phyloP scores from a whole-genome alignment of 1,140 invertebrate species.

The Phthorimaea operculella region DNA sequence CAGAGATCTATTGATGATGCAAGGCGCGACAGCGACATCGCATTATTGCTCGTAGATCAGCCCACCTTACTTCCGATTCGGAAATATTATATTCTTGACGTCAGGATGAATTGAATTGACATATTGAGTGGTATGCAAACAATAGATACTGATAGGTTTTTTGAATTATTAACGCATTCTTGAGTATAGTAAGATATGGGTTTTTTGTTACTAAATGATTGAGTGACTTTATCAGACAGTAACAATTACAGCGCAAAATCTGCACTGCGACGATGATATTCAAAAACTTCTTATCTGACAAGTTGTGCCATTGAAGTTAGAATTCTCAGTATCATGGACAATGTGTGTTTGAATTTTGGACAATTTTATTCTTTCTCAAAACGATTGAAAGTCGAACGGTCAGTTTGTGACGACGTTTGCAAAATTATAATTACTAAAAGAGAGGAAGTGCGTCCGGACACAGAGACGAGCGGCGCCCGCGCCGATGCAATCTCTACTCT shows the following conservation, averaged over 20 bases:
- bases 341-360: too few species aligned
- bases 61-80: slow-evolving; percentile 65
- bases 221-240: too few species aligned
- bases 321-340: too few species aligned
- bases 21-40: slow-evolving; percentile 56
- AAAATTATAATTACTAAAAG: slow-evolving; percentile 54
- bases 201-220: too few species aligned
- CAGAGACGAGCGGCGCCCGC: slow-evolving; percentile 47
- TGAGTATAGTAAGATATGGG: slow-evolving; percentile 4
- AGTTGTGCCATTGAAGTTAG: too few species aligned
- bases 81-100: slow-evolving; percentile 61
- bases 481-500: slow-evolving; percentile 55
- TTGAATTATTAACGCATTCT: slow-evolving; percentile 4
- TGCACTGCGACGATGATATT: too few species aligned
- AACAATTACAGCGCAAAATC: too few species aligned
- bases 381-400: too few species aligned
- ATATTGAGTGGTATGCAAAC: slow-evolving; percentile 37
- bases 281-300: too few species aligned
- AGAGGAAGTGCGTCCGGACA: slow-evolving; percentile 57
- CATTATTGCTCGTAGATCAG: slow-evolving; percentile 61
- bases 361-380: too few species aligned
- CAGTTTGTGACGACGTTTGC: slow-evolving; percentile 9
- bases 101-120: slow-evolving; percentile 44
- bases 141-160: slow-evolving; percentile 31
- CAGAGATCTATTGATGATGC: slow-evolving; percentile 57